These are phyloP conservation scores for Crossaster papposus DNA, from an alignment of 53 echinoderm and acorn worm genomes.

Conservation along the genomic window DNA sequence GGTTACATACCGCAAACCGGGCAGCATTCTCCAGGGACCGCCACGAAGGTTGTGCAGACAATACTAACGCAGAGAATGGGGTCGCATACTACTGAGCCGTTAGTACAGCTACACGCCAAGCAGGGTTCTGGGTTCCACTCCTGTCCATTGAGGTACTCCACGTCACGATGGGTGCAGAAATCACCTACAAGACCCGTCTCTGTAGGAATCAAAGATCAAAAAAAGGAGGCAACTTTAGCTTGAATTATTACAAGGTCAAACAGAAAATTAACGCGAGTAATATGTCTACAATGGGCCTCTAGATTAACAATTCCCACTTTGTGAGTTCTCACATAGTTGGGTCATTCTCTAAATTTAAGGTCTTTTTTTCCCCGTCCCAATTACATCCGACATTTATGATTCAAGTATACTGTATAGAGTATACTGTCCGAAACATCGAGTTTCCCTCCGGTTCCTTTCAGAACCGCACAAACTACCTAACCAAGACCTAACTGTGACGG, in stretches of 20 bases:
- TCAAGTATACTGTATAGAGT: no score
- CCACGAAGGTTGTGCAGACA: background rate
- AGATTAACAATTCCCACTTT: background rate
- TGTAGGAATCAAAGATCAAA: background rate
- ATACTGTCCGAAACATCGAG: no score
- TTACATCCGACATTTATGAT: no score
- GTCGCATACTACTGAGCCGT: background rate
- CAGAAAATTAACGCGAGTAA: no score
- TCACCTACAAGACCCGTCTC: background rate
- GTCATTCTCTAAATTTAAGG: no score
- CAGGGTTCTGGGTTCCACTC: slow-evolving; percentile 31
- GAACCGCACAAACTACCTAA: no score
- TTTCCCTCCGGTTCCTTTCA: no score
- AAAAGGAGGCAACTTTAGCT: no score
- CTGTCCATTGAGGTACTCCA: slow-evolving; percentile 5
- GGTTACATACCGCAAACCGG: background rate
- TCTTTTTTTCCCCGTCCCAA: no score
- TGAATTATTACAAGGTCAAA: background rate
- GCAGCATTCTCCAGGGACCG: slow-evolving; percentile 22
- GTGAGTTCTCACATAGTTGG: no score
- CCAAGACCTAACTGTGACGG: no score
- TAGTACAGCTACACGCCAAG: slow-evolving; percentile 1
- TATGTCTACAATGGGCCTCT: no score
- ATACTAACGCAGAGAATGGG: background rate
- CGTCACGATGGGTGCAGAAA: slow-evolving; percentile 20